Conservation (phyloP, 2,797 vertebrate species). For the Heterohyrax brucei region DNA sequence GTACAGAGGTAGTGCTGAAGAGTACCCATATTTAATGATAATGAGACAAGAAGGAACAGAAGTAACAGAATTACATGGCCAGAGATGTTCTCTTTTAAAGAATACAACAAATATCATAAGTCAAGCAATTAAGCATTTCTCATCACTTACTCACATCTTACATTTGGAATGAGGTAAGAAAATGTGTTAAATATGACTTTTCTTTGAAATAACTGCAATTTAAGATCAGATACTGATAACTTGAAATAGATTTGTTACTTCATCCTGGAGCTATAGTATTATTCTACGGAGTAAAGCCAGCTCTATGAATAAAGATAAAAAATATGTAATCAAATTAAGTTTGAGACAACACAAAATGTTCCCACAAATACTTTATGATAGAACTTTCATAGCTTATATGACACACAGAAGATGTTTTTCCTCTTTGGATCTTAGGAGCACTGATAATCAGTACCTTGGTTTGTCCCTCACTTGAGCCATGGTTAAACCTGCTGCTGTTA, state of each 20-base stretch:
- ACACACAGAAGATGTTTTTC: slow-evolving; percentile 22
- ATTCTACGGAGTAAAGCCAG: not conserved
- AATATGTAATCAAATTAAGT: slow-evolving; percentile 35
- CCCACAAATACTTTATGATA: not conserved
- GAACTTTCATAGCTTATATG: slow-evolving; percentile 22
- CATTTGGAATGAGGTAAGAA: not conserved
- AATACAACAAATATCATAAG: not conserved
- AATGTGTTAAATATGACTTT: slow-evolving; percentile 37
- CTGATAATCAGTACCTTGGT: not conserved
- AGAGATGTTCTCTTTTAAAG: not conserved
- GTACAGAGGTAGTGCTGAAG: not conserved
- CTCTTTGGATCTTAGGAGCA: not conserved
- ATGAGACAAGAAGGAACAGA: not conserved
- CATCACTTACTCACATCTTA: slow-evolving; percentile 15
- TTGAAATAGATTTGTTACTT: slow-evolving; percentile 30
- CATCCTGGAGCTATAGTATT: not conserved
- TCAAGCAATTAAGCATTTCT: not conserved
- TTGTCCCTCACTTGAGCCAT: not conserved
- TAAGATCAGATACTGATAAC: slow-evolving; percentile 4
- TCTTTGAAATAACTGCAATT: slow-evolving; percentile 35
- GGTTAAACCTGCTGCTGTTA: not conserved
- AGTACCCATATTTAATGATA: not conserved
- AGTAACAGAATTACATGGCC: not conserved
- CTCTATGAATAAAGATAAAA: slow-evolving; percentile 49
- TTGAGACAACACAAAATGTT: slow-evolving; percentile 24